phyloP scores from a whole-genome alignment of 2,888 invertebrate species.

The Pseudococcus viburni region DNA sequence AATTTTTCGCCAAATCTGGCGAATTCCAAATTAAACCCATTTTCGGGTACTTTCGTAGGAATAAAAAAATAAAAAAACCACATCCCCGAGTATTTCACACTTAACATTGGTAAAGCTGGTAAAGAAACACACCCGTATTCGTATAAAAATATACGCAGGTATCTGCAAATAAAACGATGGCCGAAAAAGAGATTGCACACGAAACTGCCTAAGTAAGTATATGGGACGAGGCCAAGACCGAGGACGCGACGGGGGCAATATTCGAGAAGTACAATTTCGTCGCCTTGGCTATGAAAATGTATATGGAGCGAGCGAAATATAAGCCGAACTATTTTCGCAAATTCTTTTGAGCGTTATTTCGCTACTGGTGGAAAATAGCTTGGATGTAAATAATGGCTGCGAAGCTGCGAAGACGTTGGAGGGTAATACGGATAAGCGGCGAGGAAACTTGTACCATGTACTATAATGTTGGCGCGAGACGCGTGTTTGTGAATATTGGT shows the following conservation, averaged over 20 bases:
- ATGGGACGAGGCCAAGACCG: too few relatives aligned
- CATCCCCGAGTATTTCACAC: too few relatives aligned
- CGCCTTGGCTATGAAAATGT: not conserved
- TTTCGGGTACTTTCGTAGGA: too few relatives aligned
- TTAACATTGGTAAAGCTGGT: too few relatives aligned
- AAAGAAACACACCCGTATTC: too few relatives aligned
- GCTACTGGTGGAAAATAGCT: not conserved
- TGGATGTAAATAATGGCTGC: conserved; percentile 24
- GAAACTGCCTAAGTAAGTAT: too few relatives aligned
- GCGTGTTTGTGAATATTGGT: conserved; percentile 47
- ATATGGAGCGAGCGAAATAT: not conserved
- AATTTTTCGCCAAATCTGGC: too few relatives aligned
- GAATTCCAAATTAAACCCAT: too few relatives aligned
- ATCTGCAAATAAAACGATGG: not conserved
- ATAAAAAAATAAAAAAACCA: too few relatives aligned
- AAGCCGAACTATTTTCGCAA: conserved; percentile 3
- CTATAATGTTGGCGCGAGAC: conserved; percentile 7
- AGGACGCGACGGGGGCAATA: not conserved
- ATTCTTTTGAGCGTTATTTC: conserved; percentile 5
- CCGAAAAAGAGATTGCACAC: not conserved
- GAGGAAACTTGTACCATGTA: not conserved
- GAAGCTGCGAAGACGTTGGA: conserved; percentile 2
- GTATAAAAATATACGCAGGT: too few relatives aligned
- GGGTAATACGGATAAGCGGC: not conserved
- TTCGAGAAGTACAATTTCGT: not conserved